These are phyloP conservation scores for Chondrilla cf. caribensis DNA, from an alignment of 37 sponge, comb jelly and placozoan species.

Conservation along the genomic window DNA sequence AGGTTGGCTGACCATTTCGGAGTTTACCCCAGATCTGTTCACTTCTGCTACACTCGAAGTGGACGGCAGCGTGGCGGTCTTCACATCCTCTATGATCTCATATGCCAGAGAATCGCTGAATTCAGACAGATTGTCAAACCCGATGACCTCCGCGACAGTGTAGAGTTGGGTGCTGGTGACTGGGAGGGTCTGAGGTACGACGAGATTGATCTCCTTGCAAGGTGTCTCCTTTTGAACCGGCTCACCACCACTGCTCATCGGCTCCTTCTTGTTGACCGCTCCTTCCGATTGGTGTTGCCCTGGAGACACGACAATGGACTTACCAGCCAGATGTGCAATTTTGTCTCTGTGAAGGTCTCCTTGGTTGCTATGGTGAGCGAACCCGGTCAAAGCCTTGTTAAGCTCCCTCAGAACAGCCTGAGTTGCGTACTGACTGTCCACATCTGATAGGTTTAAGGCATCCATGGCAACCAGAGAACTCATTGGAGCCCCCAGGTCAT, in stretches of 20 bases:
- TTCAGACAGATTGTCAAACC: background rate
- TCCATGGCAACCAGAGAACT: conserved; percentile 68
- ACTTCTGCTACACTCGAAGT: background rate
- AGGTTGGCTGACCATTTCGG: background rate
- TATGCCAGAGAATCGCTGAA: background rate
- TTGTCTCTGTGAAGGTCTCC: conserved; percentile 45
- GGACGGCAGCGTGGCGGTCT: too few relatives aligned
- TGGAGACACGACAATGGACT: background rate
- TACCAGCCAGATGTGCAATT: background rate
- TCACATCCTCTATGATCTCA: too few relatives aligned
- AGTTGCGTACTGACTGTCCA: conserved; percentile 36
- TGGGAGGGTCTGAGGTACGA: background rate
- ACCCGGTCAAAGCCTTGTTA: conserved; percentile 69
- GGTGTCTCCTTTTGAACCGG: background rate
- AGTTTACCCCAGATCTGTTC: background rate
- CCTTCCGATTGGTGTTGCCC: background rate
- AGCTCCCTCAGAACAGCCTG: conserved; percentile 52
- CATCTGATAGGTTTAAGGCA: conserved; percentile 13
- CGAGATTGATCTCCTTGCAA: background rate
- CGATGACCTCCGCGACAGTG: too few relatives aligned
- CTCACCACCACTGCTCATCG: background rate
- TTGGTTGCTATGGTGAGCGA: conserved; percentile 46
- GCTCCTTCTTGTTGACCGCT: too few relatives aligned
- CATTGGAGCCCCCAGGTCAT: conserved; percentile 55
- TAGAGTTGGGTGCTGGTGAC: background rate